Evolutionary conservation across 2,113 vertebrate species (phyloP), one percentile per base, ranked within the genome.

Genomic region (Callipepla californica): DNA sequence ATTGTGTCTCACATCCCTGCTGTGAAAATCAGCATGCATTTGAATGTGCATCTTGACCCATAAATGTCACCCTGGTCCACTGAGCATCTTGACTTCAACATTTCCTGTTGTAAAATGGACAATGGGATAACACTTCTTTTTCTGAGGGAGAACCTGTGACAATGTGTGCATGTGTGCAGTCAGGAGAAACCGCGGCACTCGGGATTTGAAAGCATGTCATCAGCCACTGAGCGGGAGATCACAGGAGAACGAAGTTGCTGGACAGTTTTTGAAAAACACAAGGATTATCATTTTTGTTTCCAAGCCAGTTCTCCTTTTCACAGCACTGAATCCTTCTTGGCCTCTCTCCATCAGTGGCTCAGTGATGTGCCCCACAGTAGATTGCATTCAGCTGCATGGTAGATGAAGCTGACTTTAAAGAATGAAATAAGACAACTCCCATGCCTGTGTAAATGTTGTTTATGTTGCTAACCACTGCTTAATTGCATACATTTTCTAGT

Each of bases 21-120:
- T 97, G 96, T 95, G 97, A 96, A 97, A 98, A 97, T 97, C 97
- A 97, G 85, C 96, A 97, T 97, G 93, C 95, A 96, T 97, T 95
- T 97, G 97, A 97, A 97, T 97, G 97, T 97, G 97, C 89, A 97
- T 96, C 96, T 92, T 98, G 97, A 98, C 97, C 97, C 97, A 97
- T 97, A 98, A 97, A 98, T 97, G 96, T 97, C 97, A 97, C 82
- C 90, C 90, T 97, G 97, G 96, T 97, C 96, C 96, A 91, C 92
- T 96, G 97, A 97, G 93, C 97, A 97, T 98, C 97, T 95, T 97
- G 95, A 97, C 95, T 97, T 95, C 96, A 96, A 91, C 96, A 96
- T 97, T 97, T 98, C 96, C 97, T 97, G 92, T 96, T 97, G 88
- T 96, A 97, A 96, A 97, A 95, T 44, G 87, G 92, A 97, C 96